Evolutionary conservation across 2,888 invertebrate species (phyloP), one percentile per base, ranked within the genome.

Genomic region (Oxystoma pomonae): DNA sequence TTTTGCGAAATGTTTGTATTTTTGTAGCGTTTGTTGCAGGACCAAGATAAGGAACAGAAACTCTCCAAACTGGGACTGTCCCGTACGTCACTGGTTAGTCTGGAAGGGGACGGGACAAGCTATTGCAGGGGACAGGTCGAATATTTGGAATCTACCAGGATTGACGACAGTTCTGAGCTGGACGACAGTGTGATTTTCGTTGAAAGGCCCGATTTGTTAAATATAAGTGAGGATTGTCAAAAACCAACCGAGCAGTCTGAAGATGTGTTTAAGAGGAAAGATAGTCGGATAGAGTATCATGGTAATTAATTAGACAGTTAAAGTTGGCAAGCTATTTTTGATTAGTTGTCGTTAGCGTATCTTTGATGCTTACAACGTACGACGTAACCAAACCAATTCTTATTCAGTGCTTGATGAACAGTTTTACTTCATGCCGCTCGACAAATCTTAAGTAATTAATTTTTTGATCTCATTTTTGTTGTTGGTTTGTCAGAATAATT

Each of bases 81-180:
- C 16, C 79, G 76, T 68, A 80, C 78, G 1, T 80, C 79, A 63
- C 80, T 79, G 66, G 80, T 81, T 60, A 81, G 80, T 71, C 72
- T 81, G 59, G 78, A 80, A 60, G 72, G 73, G 50, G 74, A 74
- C 64, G 75, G 75, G 64, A 64, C 64, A n/a, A 62, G 63, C 0
- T 65, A 65, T 57, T 67, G 65, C 1, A 67, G 61, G 1, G 67
- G 65, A 16, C 64, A 61, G 51, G 75, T 78, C 51, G 76, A 78
- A 66, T 57, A 7, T n/a, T 18, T 57, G 18, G 57, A 57, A 20
- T 57, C 20, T 7, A 20, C 16, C 20, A 5, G 57, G 19, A 57
- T 18, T 5, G 20, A 18, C 5, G 35, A 35, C 3, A 35, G 3
- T 35, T 35, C 35, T 35, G 35, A 35, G 5, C 5, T 7, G 3